Evolutionary conservation across 1,140 invertebrate species (phyloP).

Genomic region (Eupeodes corollae): DNA sequence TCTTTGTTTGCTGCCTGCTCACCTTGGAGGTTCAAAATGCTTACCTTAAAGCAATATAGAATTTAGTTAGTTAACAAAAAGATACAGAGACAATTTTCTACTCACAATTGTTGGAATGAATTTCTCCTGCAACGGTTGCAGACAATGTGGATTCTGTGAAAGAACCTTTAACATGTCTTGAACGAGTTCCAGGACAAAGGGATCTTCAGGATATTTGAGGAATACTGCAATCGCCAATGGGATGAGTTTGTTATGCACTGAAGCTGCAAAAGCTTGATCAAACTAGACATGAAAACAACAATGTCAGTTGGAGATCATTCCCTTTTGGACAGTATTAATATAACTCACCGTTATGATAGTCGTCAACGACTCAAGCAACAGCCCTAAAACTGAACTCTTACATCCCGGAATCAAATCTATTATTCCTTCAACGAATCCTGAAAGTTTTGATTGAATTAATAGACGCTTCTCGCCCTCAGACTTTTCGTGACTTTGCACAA

Average conservation of each 20-base stretch:
- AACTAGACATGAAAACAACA: slow-evolving; percentile 38
- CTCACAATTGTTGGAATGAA: slow-evolving; percentile 57
- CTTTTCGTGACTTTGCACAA: slow-evolving; percentile 45
- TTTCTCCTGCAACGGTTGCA: slow-evolving; percentile 50
- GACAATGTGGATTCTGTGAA: slow-evolving; percentile 50
- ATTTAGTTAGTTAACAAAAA: not conserved
- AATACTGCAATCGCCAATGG: slow-evolving; percentile 62
- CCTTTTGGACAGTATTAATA: no score
- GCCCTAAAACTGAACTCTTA: slow-evolving; percentile 47
- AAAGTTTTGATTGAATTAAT: slow-evolving; percentile 22
- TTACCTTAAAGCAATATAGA: slow-evolving; percentile 2
- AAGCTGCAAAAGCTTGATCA: slow-evolving; percentile 56
- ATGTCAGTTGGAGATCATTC: no score
- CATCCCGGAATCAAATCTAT: slow-evolving; percentile 37
- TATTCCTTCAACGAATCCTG: slow-evolving; percentile 29
- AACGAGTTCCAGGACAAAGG: slow-evolving; percentile 48
- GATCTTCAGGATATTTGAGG: slow-evolving; percentile 57
- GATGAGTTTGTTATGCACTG: slow-evolving; percentile 53
- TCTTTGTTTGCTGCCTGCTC: slow-evolving; percentile 35
- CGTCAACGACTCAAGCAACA: slow-evolving; percentile 56
- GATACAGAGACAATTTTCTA: not conserved
- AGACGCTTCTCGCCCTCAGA: slow-evolving; percentile 22
- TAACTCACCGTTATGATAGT: slow-evolving; percentile 50
- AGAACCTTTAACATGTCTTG: slow-evolving; percentile 59
- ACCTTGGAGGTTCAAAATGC: slow-evolving; percentile 23